Percentiles rank a stretch among this genome's conserved stretches.
Evolutionary conservation across 2,888 invertebrate species (phyloP).

Genomic region (Eupithecia dodoneata): DNA sequence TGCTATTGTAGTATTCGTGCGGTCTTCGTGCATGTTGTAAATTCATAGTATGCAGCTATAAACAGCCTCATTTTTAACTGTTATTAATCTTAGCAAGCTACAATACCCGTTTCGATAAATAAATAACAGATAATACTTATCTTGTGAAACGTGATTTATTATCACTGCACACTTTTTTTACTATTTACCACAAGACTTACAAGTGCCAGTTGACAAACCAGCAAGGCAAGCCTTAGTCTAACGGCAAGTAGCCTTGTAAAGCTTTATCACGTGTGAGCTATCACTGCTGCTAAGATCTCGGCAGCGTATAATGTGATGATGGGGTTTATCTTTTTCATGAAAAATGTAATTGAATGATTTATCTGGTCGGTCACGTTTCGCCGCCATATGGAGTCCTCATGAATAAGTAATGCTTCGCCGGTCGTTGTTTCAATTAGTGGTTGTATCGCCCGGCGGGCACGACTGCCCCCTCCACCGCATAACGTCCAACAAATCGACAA

Average conservation of each 20-base stretch:
- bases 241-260: constrained; percentile 45
- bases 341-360: constrained; percentile 82
- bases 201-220: constrained; percentile 50
- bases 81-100: constrained; percentile 5
- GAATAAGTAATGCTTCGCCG: constrained; percentile 82
- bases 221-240: constrained; percentile 42
- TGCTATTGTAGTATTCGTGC: not conserved
- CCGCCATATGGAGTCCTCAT: constrained; percentile 82
- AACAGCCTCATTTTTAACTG: constrained; percentile 1
- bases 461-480: constrained; percentile 60
- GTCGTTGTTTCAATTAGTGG: constrained; percentile 84
- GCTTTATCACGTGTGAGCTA: constrained; percentile 50
- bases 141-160: constrained; percentile 51
- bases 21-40: not conserved
- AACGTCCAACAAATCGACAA: constrained; percentile 43
- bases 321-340: constrained; percentile 64
- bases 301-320: constrained; percentile 50
- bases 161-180: constrained; percentile 41
- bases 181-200: constrained; percentile 40
- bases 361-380: constrained; percentile 80
- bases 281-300: constrained; percentile 46
- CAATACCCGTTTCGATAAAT: constrained; percentile 32
- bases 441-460: constrained; percentile 75
- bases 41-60: not conserved
- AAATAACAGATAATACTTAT: constrained; percentile 49